Conservation (phyloP, 1,140 invertebrate genomes). For the Zaprionus lachaisei region DNA sequence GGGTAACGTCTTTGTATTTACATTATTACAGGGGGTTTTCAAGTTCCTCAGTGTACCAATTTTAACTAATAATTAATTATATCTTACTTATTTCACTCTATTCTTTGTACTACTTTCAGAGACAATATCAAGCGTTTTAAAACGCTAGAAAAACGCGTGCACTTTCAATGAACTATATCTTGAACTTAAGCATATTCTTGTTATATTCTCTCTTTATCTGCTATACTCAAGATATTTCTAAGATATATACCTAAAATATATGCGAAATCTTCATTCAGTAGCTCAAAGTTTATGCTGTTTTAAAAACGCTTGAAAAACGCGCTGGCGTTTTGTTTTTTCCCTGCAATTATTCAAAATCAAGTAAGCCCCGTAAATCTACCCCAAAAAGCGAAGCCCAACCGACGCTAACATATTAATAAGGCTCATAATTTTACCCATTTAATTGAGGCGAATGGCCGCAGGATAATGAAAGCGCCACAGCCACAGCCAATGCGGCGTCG, state of each 20-base stretch:
- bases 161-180: background rate
- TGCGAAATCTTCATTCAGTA: background rate
- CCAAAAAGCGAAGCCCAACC: conserved; percentile 4
- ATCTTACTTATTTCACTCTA: background rate
- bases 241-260: no score
- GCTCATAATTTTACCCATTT: conserved; percentile 63
- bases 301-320: background rate
- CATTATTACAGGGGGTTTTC: background rate
- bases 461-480: conserved; percentile 49
- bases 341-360: conserved; percentile 52
- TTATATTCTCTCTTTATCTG: no score
- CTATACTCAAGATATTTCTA: no score
- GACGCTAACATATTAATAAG: conserved; percentile 54
- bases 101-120: background rate
- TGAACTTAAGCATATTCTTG: no score
- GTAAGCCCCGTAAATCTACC: conserved; percentile 37
- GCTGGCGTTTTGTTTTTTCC: background rate
- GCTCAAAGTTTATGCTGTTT: background rate
- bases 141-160: background rate
- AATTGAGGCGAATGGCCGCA: conserved; percentile 59
- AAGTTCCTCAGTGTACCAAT: background rate
- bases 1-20: background rate
- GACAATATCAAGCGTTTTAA: background rate
- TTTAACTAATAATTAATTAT: background rate
- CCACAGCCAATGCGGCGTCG: conserved; percentile 36